phyloP scores from a whole-genome alignment of 2,113 vertebrate genomes.

The Solea solea region DNA sequence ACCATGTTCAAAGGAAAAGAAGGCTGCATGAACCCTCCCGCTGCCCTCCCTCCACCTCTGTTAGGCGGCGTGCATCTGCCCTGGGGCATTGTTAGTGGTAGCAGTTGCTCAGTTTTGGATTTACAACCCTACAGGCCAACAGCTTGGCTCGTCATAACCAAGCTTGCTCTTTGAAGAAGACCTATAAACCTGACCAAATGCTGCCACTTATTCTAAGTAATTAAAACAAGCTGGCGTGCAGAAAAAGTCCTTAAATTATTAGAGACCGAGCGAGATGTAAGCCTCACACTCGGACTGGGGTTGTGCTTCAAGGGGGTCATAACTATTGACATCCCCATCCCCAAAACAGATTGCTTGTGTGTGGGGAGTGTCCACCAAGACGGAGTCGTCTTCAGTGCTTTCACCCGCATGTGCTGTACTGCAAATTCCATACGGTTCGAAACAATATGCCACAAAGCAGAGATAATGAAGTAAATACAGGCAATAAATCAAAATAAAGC shows the following conservation, averaged over 20 bases:
- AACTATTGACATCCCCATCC: slow-evolving; percentile 79
- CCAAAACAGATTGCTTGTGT: slow-evolving; percentile 70
- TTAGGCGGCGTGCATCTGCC: slow-evolving; percentile 58
- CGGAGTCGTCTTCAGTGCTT: slow-evolving; percentile 48
- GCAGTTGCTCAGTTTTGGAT: slow-evolving; percentile 69
- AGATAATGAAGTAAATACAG: slow-evolving; percentile 10
- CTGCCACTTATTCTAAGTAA: slow-evolving; percentile 83
- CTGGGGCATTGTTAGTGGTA: slow-evolving; percentile 67
- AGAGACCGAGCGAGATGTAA: slow-evolving; percentile 69
- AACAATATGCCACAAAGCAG: slow-evolving; percentile 28
- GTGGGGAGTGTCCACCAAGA: slow-evolving; percentile 39
- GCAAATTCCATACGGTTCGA: slow-evolving; percentile 35
- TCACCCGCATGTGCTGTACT: background rate
- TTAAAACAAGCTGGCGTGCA: slow-evolving; percentile 85
- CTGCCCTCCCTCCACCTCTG: slow-evolving; percentile 11
- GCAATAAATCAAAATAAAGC: slow-evolving; percentile 47
- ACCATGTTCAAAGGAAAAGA: slow-evolving; percentile 13
- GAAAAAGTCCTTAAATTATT: slow-evolving; percentile 78
- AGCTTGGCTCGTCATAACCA: slow-evolving; percentile 76
- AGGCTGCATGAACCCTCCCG: slow-evolving; percentile 57
- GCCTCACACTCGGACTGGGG: slow-evolving; percentile 40
- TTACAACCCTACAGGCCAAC: slow-evolving; percentile 77
- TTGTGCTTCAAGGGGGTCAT: slow-evolving; percentile 69
- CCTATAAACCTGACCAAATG: slow-evolving; percentile 84
- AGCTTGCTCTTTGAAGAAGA: slow-evolving; percentile 79